Evolutionary conservation across 2,888 invertebrate genomes (phyloP).

Genomic region (Tetheella fluctuosa): DNA sequence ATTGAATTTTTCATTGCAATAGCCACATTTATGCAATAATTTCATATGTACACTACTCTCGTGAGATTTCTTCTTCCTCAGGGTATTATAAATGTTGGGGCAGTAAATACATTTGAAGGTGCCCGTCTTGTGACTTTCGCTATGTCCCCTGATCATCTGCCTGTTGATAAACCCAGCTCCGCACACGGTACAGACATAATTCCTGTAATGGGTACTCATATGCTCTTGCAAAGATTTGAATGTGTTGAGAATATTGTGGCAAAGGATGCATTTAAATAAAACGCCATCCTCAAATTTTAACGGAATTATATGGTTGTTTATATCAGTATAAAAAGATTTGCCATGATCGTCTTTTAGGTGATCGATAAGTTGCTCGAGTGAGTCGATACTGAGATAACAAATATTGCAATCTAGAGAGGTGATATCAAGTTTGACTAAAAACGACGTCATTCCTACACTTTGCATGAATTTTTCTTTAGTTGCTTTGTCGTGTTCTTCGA

Average conservation of each 20-base stretch:
- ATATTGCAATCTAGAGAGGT: slow-evolving; percentile 56
- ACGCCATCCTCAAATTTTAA: slow-evolving; percentile 57
- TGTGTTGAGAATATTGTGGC: slow-evolving; percentile 37
- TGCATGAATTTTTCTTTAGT: slow-evolving; percentile 29
- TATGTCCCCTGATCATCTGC: slow-evolving; percentile 25
- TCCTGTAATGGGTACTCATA: slow-evolving; percentile 47
- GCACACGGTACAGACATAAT: slow-evolving; percentile 44
- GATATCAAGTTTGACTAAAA: slow-evolving; percentile 60
- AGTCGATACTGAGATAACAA: slow-evolving; percentile 41
- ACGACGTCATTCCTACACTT: slow-evolving; percentile 25
- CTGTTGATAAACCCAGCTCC: slow-evolving; percentile 37
- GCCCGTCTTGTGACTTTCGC: slow-evolving; percentile 27
- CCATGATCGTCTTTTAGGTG: slow-evolving; percentile 51
- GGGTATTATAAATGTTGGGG: slow-evolving; percentile 54
- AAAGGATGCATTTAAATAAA: slow-evolving; percentile 39
- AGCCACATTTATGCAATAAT: slow-evolving; percentile 39
- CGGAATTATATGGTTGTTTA: slow-evolving; percentile 63
- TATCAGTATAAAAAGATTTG: slow-evolving; percentile 45
- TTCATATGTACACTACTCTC: slow-evolving; percentile 50
- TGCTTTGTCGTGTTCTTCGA: slow-evolving; percentile 20
- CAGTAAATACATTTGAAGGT: slow-evolving; percentile 51
- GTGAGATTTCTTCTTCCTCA: slow-evolving; percentile 50
- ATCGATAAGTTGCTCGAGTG: slow-evolving; percentile 44
- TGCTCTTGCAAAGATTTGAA: slow-evolving; percentile 48
- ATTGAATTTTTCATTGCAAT: slow-evolving; percentile 49